Conservation (phyloP, 2,113 vertebrate genomes). For the Formicarius rufipectus region DNA sequence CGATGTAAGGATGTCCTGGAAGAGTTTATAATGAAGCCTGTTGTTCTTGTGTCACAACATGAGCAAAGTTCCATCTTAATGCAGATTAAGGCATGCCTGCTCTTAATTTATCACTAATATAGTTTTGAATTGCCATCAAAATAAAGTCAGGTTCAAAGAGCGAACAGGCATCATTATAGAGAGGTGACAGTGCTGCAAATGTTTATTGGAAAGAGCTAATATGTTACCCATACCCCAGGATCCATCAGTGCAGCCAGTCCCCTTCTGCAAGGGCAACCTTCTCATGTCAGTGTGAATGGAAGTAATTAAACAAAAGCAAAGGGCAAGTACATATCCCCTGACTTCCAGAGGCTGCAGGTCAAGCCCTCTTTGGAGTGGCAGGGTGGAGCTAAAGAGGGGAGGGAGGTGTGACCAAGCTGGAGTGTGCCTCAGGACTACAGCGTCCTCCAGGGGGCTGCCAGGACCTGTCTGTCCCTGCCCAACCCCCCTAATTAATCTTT, state of each 20-base stretch:
- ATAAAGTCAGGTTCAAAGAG: neutral
- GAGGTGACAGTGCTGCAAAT: neutral
- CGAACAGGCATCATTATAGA: neutral
- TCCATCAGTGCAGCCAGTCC: neutral
- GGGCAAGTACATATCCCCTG: neutral
- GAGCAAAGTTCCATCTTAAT: neutral
- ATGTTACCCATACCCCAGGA: accelerated
- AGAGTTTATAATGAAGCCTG: neutral
- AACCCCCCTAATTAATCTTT: neutral
- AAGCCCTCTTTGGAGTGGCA: neutral
- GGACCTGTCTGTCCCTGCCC: neutral
- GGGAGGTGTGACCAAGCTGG: neutral
- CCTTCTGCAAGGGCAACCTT: neutral
- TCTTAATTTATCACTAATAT: neutral
- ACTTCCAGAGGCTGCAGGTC: neutral
- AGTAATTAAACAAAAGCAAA: neutral
- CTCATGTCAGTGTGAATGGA: neutral
- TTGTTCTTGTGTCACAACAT: neutral
- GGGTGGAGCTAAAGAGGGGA: neutral
- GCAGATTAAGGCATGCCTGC: neutral
- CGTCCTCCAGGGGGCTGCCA: neutral
- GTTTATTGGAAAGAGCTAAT: neutral
- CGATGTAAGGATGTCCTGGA: neutral
- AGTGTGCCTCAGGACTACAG: neutral
- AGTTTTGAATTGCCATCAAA: neutral